These are phyloP conservation scores for Colius striatus DNA, from an alignment of 2,113 vertebrate genomes.

Conservation along the genomic window DNA sequence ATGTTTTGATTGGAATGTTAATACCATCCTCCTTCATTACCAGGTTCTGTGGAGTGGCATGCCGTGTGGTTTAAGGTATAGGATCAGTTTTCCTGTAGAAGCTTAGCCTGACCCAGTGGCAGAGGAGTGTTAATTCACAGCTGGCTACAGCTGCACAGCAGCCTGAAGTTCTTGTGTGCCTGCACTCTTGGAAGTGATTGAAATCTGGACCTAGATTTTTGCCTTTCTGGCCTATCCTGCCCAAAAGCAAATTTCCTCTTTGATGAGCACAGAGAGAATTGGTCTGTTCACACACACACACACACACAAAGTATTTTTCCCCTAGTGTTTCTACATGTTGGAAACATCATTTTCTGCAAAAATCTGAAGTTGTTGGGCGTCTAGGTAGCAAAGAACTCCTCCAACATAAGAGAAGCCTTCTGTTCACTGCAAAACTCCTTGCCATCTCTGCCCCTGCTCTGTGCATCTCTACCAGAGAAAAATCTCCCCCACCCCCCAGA, in stretches of 20 bases:
- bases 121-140: background rate
- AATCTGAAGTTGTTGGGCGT: background rate
- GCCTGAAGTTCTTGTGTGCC: background rate
- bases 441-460: background rate
- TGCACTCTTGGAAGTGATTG: background rate
- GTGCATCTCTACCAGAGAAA: background rate
- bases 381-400: background rate
- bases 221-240: background rate
- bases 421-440: background rate
- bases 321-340: background rate
- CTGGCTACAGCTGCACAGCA: background rate
- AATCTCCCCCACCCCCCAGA: background rate
- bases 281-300: background rate
- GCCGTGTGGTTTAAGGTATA: background rate
- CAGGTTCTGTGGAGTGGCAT: background rate
- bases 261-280: background rate
- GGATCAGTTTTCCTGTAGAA: background rate
- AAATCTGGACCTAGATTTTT: background rate
- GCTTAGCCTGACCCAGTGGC: background rate
- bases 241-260: background rate
- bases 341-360: background rate
- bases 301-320: background rate
- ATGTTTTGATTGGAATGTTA: conserved; percentile 75
- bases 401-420: background rate
- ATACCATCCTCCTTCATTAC: conserved; percentile 24